phyloP scores from a whole-genome alignment of 2,113 vertebrate genomes.

The Coracopsis vasa region DNA sequence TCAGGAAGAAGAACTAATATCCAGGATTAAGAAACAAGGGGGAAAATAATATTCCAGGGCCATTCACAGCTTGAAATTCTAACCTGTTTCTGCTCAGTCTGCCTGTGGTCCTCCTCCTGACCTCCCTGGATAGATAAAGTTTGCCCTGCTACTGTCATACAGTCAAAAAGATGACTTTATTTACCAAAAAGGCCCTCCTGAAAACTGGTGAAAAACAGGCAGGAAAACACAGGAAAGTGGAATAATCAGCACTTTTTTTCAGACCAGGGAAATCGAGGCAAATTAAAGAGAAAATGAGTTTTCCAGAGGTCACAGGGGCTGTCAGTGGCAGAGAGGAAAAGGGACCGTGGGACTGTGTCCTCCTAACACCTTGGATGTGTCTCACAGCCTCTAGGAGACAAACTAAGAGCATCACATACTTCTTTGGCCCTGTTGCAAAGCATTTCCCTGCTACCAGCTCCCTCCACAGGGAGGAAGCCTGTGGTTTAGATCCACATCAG shows the following conservation, averaged over 20 bases:
- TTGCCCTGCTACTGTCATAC: background rate
- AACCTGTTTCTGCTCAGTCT: background rate
- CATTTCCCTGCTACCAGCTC: background rate
- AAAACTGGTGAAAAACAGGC: background rate
- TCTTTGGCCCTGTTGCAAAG: background rate
- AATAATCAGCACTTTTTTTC: background rate
- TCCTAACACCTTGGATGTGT: background rate
- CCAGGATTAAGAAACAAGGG: background rate
- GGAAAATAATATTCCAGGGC: background rate
- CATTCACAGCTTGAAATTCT: background rate
- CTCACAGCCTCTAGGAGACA: background rate
- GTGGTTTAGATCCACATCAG: background rate
- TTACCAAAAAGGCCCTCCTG: background rate
- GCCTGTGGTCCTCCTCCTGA: background rate
- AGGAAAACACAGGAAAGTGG: background rate
- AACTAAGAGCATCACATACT: background rate
- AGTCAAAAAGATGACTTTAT: background rate
- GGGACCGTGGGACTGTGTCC: background rate
- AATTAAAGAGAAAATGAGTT: background rate
- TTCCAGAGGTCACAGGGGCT: background rate
- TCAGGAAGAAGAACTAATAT: background rate
- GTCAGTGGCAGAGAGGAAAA: background rate
- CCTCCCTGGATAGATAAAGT: background rate
- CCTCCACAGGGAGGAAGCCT: background rate
- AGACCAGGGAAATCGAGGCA: background rate